Evolutionary conservation across 2,113 vertebrate species (phyloP).

Genomic region (Danionella cerebrum): DNA sequence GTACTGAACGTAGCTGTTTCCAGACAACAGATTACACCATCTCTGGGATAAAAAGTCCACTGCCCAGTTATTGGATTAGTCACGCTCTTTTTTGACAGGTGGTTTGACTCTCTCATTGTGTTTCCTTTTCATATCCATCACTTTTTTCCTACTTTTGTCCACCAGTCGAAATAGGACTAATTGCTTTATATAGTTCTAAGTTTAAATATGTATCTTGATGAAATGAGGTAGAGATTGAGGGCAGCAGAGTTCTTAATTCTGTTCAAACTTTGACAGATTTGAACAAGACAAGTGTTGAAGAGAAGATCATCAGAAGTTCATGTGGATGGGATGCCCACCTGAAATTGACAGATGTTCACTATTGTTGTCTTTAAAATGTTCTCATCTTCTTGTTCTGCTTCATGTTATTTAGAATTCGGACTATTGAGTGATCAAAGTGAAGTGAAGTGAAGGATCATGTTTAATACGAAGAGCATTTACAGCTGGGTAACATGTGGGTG

Average conservation of each 20-base stretch:
- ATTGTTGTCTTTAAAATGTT: conserved; percentile 32
- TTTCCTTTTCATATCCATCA: not conserved
- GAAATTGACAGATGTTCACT: conserved; percentile 35
- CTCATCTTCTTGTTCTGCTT: no score
- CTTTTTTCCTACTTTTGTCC: not conserved
- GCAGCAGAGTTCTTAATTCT: conserved; percentile 27
- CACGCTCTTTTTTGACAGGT: conserved; percentile 5
- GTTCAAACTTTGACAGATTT: conserved; percentile 30
- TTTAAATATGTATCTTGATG: conserved; percentile 14
- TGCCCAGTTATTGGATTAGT: conserved; percentile 13
- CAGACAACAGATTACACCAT: not conserved
- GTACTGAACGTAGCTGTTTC: not conserved
- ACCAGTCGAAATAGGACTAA: conserved; percentile 18
- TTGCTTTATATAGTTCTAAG: conserved; percentile 26
- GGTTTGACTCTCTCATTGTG: conserved; percentile 5
- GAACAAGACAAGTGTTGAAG: conserved; percentile 12
- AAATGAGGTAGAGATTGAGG: not conserved
- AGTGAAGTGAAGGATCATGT: no score
- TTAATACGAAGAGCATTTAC: no score
- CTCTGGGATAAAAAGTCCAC: not conserved
- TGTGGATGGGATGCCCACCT: conserved; percentile 1
- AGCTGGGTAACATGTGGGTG: no score
- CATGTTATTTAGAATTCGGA: no score
- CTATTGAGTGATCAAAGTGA: no score
- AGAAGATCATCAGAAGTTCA: conserved; percentile 1